phyloP scores from a whole-genome alignment of 1,140 invertebrate genomes.

The Eupristina koningsbergeri region DNA sequence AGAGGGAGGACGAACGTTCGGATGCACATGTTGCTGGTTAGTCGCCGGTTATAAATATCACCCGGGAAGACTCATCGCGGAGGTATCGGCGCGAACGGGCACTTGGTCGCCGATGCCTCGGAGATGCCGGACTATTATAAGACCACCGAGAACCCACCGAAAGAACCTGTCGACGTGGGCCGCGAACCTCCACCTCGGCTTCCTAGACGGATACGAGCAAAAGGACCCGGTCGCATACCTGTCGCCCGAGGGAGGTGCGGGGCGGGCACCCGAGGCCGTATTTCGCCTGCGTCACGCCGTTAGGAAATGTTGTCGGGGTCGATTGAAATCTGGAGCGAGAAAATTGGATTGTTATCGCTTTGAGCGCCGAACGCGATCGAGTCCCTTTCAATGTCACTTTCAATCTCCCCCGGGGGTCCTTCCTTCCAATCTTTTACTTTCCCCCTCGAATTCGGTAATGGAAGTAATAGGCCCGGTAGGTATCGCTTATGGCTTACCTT shows the following conservation, averaged over 20 bases:
- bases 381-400: too few species aligned
- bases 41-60: neutral
- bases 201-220: slow-evolving; percentile 53
- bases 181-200: slow-evolving; percentile 7
- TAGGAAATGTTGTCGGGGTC: neutral
- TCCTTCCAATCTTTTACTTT: too few species aligned
- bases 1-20: neutral
- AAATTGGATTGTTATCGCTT: too few species aligned
- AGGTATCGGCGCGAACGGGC: slow-evolving; percentile 49
- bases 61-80: slow-evolving; percentile 27
- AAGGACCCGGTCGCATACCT: neutral
- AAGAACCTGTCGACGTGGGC: slow-evolving; percentile 68
- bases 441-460: too few species aligned
- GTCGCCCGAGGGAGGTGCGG: too few species aligned
- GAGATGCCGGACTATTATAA: slow-evolving; percentile 66
- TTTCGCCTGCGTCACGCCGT: neutral
- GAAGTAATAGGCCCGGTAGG: too few species aligned
- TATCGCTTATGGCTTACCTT: too few species aligned
- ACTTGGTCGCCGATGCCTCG: slow-evolving; percentile 49
- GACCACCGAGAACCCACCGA: slow-evolving; percentile 71
- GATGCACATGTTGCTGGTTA: slow-evolving; percentile 33
- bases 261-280: neutral
- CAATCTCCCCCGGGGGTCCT: too few species aligned
- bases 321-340: too few species aligned
- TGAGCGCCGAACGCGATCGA: too few species aligned